Evolutionary conservation across 2,888 invertebrate genomes (phyloP).

Genomic region (Pantelozetes paolii): DNA sequence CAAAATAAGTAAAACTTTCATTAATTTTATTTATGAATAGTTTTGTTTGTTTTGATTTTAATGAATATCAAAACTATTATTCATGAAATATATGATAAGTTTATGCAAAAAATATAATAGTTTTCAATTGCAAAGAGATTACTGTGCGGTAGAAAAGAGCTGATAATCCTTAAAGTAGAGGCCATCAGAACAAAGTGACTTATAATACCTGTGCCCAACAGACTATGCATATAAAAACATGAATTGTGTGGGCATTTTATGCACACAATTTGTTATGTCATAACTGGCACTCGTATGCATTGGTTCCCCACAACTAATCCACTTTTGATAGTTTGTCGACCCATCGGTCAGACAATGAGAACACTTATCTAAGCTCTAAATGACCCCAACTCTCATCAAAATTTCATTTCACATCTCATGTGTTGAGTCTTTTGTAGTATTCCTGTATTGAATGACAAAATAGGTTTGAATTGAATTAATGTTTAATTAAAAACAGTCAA

Average conservation of each 20-base stretch:
- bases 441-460: background rate
- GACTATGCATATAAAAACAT: background rate
- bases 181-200: constrained; percentile 6
- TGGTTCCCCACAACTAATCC: constrained; percentile 9
- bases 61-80: background rate
- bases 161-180: constrained; percentile 20
- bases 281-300: background rate
- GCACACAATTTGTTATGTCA: background rate
- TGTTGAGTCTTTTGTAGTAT: background rate
- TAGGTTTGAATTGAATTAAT: background rate
- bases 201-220: background rate
- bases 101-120: constrained; percentile 1
- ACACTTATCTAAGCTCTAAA: background rate
- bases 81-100: constrained; percentile 7
- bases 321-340: constrained; percentile 33
- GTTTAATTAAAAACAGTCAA: too few relatives aligned
- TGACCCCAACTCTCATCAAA: constrained; percentile 6
- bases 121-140: constrained; percentile 1
- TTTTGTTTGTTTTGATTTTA: background rate
- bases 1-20: background rate
- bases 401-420: background rate
- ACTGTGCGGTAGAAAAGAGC: constrained; percentile 15
- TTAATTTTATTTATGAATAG: background rate
- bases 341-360: constrained; percentile 17
- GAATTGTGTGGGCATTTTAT: background rate